Base-by-base conservation (phyloP, 2,888 invertebrate species). In the Drosophila paracracens region DNA sequence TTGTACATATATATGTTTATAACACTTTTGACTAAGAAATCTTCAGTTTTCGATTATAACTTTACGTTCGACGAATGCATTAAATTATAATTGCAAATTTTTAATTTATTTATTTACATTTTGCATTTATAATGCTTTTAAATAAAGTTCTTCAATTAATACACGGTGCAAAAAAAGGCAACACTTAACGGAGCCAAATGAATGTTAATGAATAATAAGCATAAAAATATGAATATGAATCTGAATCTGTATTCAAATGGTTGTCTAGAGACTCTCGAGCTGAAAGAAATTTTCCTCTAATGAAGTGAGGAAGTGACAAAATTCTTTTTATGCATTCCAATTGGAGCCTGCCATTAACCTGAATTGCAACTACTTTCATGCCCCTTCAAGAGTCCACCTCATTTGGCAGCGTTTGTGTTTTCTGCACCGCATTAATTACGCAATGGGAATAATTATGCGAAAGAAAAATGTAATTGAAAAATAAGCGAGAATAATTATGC, bases 371-470 rank as follows among this genome's bases (percentile, higher is more conserved):
- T 7, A 31, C 10, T n/a, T 5, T 16, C 0, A 8, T 25, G 6
- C 18, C 11, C 25, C 10, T 25, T 13, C 36, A 1, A 16, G 36
- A 6, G 27, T 0, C 21, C 11, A 35, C n/a, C 76, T 70, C 68
- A 50, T 74, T 79, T 69, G 63, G 35, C 43, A 53, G 16, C 29
- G 48, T 57, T 33, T 33, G 18, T 16, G 46, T 25, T 46, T 46
- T 2, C 29, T 29, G 56, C 31, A 62, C 36, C 52, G 67, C 82
- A 82, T 89, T 87, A 84, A 83, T 87, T 89, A 73, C 69, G 65
- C 76, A 70, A 58, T 48, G 60, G 79, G 57, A 67, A 69, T 89
- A 82, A 89, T 83, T 87, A 84, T 84, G 76, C 70, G 27, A 38
- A 18, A 36, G 6, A 13, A 63, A 63, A 27, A 58, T 38, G 13